Evolutionary conservation across 2,113 vertebrate genomes (phyloP), one percentile per base, ranked within the genome.

Genomic region (Dasypus novemcinctus): DNA sequence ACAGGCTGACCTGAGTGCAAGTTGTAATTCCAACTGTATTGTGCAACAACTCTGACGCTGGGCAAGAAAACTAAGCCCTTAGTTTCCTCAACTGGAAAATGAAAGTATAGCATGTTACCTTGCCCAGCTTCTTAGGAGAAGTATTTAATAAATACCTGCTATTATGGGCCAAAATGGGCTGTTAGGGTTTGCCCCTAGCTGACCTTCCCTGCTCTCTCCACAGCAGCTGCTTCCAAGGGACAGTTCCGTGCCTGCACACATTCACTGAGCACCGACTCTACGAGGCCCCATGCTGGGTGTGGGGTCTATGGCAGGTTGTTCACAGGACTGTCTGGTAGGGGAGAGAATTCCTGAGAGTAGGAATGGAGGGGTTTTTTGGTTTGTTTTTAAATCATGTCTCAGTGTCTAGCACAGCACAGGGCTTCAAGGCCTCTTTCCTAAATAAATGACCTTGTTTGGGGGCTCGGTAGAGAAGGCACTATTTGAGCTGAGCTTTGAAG

Each of bases 161-260:
- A 4, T 25, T 25, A 10, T 8, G 4, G 93, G 43, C 71, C 27
- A 9, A 7, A 25, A 61, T 12, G 25, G 57, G 46, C 69, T 36
- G 49, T 13, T 18, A 59, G 25, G 43, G 20, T 12, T 38, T 1
- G 27, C 66, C 72, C 72, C 46, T 49, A 4, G 2, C 82, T 57
- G 46, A 75, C 20, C 4, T 8, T 15, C 10, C 23, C 17, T 25
- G 17, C 63, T n/a, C 6, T 5, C 59, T 23, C 71, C 33, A 7
- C 25, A 7, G 27, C 46, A 5, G 27, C 49, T 29, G 3, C 59
- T 57, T 59, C 63, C 36, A 29, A 21, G 14, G 11, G 31, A n/a
- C 18, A 11, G 63, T 8, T 81, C 4, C 0, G 0, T 0, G 1
- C 74, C 52, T 38, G 29, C 46, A 20, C 36, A 4, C 1, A 1